phyloP scores from a whole-genome alignment of 2,888 invertebrate genomes.

The Romanomermis culicivorax region DNA sequence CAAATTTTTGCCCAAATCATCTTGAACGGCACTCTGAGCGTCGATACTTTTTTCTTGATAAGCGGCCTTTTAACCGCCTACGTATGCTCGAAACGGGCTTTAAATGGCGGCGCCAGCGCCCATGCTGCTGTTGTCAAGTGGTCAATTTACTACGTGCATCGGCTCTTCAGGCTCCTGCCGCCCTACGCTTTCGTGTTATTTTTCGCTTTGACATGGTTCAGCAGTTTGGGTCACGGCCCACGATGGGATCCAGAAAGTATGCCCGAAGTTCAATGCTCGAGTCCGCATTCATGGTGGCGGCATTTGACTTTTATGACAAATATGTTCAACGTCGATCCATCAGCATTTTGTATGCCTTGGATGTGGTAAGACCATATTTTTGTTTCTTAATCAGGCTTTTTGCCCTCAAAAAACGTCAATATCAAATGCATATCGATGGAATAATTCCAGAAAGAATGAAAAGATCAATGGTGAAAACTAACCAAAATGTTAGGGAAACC shows the following conservation, averaged over 20 bases:
- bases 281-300: conserved; percentile 12
- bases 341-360: conserved; percentile 19
- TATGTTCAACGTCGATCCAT: conserved; percentile 10
- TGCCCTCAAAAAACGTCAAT: too few species aligned
- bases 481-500: too few species aligned
- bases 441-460: too few species aligned
- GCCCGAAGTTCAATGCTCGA: conserved; percentile 16
- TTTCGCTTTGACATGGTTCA: conserved; percentile 4
- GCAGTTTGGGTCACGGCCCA: conserved; percentile 10
- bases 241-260: conserved; percentile 14
- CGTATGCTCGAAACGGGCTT: conserved; percentile 13
- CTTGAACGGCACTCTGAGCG: conserved; percentile 18
- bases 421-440: too few species aligned
- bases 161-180: conserved; percentile 11
- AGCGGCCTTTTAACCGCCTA: conserved; percentile 15
- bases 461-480: too few species aligned
- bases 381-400: too few species aligned
- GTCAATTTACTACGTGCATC: conserved; percentile 11
- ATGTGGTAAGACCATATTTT: too few species aligned
- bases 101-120: background rate
- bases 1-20: conserved; percentile 14
- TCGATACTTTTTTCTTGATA: conserved; percentile 20
- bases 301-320: conserved; percentile 17
- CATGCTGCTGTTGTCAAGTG: background rate
- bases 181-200: conserved; percentile 11